A percentile compares a stretch with the other conserved stretches of the same genome.
Conservation (phyloP, 2,797 vertebrate species). For the Anas bernieri region DNA sequence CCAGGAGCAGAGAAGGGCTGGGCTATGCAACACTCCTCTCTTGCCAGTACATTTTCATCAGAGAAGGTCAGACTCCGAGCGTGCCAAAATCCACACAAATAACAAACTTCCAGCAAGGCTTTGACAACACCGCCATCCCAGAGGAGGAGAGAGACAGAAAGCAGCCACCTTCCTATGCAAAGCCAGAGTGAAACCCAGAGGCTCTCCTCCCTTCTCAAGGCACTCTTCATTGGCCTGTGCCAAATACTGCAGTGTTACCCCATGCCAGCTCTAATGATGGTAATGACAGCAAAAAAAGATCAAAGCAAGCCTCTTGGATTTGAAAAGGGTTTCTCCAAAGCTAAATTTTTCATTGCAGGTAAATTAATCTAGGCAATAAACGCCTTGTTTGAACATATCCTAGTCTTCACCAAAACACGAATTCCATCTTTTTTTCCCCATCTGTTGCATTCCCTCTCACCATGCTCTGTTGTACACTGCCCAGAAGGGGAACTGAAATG, state of each 20-base stretch:
- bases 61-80: not conserved
- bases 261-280: not conserved
- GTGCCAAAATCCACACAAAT: not conserved
- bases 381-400: not conserved
- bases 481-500: not conserved
- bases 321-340: not conserved
- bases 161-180: not conserved
- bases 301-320: not conserved
- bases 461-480: fast-evolving
- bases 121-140: fast-evolving
- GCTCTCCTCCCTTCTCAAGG: not conserved
- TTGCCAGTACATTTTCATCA: not conserved
- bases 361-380: not conserved
- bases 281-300: not conserved
- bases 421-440: not conserved
- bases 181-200: not conserved
- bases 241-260: not conserved
- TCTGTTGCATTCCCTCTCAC: not conserved
- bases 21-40: not conserved
- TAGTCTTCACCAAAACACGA: not conserved
- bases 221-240: not conserved
- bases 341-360: not conserved
- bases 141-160: fast-evolving
- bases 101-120: not conserved
- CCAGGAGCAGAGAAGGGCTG: not conserved